Evolutionary conservation across 1,140 invertebrate genomes (phyloP).

Genomic region (Epicauta chinensis): DNA sequence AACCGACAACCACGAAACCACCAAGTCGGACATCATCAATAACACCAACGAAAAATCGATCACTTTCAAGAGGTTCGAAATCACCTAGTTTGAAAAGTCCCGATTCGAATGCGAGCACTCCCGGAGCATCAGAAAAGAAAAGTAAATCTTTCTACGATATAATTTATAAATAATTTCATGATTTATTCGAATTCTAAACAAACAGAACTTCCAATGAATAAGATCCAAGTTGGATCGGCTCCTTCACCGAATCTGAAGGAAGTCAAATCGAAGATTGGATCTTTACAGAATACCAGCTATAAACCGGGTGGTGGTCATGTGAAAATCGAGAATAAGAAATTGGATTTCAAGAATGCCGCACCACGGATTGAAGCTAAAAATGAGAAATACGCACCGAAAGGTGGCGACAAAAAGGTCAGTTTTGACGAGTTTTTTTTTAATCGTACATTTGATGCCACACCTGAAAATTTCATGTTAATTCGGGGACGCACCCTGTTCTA

Average conservation of each 20-base stretch:
- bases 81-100: constrained; percentile 55
- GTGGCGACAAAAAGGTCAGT: constrained; percentile 85
- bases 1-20: constrained; percentile 34
- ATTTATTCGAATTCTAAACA: too few species aligned
- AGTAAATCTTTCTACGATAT: constrained; percentile 48
- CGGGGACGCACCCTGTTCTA: too few species aligned
- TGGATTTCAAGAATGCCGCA: constrained; percentile 74
- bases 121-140: constrained; percentile 59
- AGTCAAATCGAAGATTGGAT: constrained; percentile 90
- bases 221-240: constrained; percentile 82
- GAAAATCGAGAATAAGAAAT: constrained; percentile 80
- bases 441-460: too few species aligned
- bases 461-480: too few species aligned
- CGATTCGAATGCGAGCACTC: constrained; percentile 51
- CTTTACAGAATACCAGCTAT: constrained; percentile 84
- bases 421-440: too few species aligned
- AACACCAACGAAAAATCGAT: constrained; percentile 48
- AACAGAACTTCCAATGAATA: constrained; percentile 90
- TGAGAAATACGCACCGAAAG: constrained; percentile 79
- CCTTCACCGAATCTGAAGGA: constrained; percentile 87
- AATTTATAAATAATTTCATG: constrained; percentile 9
- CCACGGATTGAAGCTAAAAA: constrained; percentile 87
- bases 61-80: constrained; percentile 54
- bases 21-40: constrained; percentile 50
- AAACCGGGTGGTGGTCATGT: constrained; percentile 88